Percentiles rank a stretch among this genome's conserved stretches.
Evolutionary conservation across 2,797 vertebrate species (phyloP).

Genomic region (Crax fasciolata): DNA sequence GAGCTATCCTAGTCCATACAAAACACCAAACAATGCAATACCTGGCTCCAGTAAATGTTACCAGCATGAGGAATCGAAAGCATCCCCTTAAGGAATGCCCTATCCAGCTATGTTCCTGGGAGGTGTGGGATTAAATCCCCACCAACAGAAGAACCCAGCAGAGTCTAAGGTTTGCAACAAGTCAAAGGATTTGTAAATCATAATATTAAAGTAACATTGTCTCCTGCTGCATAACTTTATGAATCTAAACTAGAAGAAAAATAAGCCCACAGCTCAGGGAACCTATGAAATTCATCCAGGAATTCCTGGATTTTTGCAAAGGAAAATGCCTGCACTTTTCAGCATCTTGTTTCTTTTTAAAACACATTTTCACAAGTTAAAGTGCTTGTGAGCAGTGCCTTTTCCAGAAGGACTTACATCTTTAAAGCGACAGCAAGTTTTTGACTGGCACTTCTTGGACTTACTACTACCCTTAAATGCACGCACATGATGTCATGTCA

Average conservation of each 20-base stretch:
- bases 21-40: not conserved
- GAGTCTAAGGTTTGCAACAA: not conserved
- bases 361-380: not conserved
- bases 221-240: not conserved
- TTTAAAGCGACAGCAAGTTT: not conserved
- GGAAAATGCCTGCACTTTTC: not conserved
- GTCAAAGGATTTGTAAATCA: not conserved
- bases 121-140: not conserved
- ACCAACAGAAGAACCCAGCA: not conserved
- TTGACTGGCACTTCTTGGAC: not conserved
- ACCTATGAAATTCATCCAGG: not conserved
- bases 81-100: not conserved
- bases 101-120: not conserved
- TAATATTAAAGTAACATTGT: not conserved
- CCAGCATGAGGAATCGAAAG: not conserved
- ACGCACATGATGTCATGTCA: not conserved
- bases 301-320: not conserved
- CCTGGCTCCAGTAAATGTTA: not conserved
- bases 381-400: not conserved
- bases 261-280: not conserved
- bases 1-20: not conserved
- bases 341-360: not conserved
- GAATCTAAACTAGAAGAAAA: not conserved
- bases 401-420: not conserved
- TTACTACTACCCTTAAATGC: not conserved